Base-by-base conservation (phyloP, 2,888 invertebrate genomes). In the Drosophila neonasuta region DNA sequence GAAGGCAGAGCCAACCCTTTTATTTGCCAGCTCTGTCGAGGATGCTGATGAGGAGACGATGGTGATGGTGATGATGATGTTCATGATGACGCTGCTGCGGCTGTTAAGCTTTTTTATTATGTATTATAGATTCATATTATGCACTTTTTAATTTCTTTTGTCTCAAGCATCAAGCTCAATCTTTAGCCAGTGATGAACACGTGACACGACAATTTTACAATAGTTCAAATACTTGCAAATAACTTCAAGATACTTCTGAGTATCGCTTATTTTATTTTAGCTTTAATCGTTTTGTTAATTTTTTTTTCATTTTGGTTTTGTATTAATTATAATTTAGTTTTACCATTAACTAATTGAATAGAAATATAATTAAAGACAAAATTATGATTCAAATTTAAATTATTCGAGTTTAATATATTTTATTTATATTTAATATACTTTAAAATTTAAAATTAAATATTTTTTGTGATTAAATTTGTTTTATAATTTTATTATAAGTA, bases 71-170 rank as follows among this genome's bases (percentile, higher is more conserved):
- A 55, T 20, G 58, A 46, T 46, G 59, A 44, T 29, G 34, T n/a
- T 41, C 7, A 41, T 41, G 39, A 41, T 41, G 39, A 41, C 8
- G 39, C 57, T 41, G 45, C 58, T 52, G 49, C 29, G 48, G 59
- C 72, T 70, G 32, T 71, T 65, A 72, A 71, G 83, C 71, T 84
- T 80, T 74, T 77, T 83, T 81, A 81, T 84, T 80, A 81, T 83
- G 80, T 83, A 80, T 84, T 84, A 85, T 84, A 85, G 85, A 84
- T 84, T 84, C 85, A 82, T 85, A 69, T 85, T 84, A 84, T 84
- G 83, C 83, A 84, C 83, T 85, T 84, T 80, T 83, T 74, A 78
- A 78, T 80, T 83, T 76, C 78, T 75, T 84, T 85, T 82, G 79
- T 84, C 74, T 81, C 66, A 44, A 58, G 56, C 70, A 68, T 52